Conservation (phyloP, 2,797 vertebrate genomes). For the Sylvilagus floridanus region DNA sequence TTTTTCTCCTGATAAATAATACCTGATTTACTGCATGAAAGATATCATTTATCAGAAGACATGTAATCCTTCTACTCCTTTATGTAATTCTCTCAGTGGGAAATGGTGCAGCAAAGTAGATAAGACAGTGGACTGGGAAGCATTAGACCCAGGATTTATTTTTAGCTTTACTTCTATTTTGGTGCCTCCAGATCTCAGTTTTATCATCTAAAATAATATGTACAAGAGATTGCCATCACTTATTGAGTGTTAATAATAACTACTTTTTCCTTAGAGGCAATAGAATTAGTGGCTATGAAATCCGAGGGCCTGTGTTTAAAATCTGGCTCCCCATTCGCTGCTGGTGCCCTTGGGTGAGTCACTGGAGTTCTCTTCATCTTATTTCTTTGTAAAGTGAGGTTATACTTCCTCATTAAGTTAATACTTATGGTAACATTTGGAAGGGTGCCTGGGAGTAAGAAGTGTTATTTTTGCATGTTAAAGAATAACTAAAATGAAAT, state of each 20-base stretch:
- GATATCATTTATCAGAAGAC: conserved; percentile 8
- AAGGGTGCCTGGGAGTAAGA: background rate
- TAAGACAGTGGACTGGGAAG: background rate
- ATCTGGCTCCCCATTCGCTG: background rate
- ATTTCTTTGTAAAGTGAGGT: conserved; percentile 1
- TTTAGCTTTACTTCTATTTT: conserved; percentile 66
- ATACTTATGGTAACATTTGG: background rate
- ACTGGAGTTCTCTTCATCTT: background rate
- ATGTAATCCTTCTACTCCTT: background rate
- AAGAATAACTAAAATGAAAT: conserved; percentile 51
- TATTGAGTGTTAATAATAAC: conserved; percentile 15
- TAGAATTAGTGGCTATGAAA: background rate
- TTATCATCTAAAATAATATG: conserved; percentile 58
- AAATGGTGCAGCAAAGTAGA: background rate
- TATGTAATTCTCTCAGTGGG: background rate
- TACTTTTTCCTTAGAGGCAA: background rate
- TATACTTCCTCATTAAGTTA: background rate
- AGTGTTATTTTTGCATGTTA: background rate
- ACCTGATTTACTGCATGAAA: background rate
- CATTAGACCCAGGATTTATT: conserved; percentile 18
- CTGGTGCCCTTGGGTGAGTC: background rate
- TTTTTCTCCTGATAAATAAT: background rate
- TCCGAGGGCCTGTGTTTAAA: background rate
- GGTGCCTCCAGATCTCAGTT: conserved; percentile 5
- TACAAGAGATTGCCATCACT: conserved; percentile 10